phyloP scores from a whole-genome alignment of 35 echinoderm and acorn worm species.

The Heliocidaris tuberculata region DNA sequence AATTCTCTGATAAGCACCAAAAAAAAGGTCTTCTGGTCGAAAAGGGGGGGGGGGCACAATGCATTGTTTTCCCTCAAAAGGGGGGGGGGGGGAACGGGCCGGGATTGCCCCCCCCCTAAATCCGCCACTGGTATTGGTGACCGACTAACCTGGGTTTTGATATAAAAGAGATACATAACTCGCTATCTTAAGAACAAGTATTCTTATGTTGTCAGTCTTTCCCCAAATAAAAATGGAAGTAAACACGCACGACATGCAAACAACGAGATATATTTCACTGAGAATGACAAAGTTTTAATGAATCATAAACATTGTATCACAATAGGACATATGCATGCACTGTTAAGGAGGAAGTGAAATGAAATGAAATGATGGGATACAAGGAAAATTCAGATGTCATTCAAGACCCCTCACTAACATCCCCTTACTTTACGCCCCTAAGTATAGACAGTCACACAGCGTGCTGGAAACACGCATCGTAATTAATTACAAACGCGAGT shows the following conservation, averaged over 20 bases:
- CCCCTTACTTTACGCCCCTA: neutral
- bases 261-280: neutral
- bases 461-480: neutral
- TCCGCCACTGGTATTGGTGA: too few species aligned
- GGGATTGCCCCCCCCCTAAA: too few species aligned
- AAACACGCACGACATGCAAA: too few species aligned
- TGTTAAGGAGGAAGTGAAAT: neutral
- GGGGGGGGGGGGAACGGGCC: too few species aligned
- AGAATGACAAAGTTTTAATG: neutral
- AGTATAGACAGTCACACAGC: neutral
- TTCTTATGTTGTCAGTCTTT: neutral
- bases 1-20: too few species aligned
- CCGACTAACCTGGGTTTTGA: too few species aligned
- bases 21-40: too few species aligned
- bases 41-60: too few species aligned
- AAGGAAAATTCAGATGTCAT: neutral
- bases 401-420: neutral
- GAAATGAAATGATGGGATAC: neutral
- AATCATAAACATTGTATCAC: neutral
- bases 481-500: constrained; percentile 4
- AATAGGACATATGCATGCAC: neutral
- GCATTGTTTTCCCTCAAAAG: too few species aligned
- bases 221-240: too few species aligned
- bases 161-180: too few species aligned
- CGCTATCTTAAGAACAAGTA: neutral